These are phyloP conservation scores for Calliphora vicina DNA, from an alignment of 1,140 invertebrate species.

Conservation along the genomic window DNA sequence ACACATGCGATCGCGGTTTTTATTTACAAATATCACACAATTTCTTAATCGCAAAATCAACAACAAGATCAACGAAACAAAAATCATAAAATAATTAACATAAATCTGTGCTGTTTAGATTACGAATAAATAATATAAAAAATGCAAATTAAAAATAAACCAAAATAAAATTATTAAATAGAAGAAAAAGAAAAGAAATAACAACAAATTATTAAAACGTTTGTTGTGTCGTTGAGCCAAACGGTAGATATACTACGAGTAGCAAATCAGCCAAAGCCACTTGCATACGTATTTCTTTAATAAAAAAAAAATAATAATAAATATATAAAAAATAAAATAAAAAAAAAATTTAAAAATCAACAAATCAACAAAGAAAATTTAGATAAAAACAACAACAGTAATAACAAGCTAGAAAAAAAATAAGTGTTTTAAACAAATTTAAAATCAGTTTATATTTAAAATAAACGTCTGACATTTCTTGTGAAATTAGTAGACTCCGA, in stretches of 20 bases:
- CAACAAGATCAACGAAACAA: neutral
- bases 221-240: too few relatives aligned
- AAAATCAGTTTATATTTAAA: neutral
- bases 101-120: neutral
- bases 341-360: neutral
- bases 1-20: neutral
- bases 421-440: neutral
- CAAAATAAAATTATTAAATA: neutral
- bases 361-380: conserved; percentile 16
- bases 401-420: neutral
- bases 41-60: neutral
- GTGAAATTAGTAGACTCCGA: neutral
- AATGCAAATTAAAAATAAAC: neutral
- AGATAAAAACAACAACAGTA: neutral
- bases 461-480: neutral
- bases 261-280: neutral
- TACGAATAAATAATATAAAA: neutral
- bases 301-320: neutral
- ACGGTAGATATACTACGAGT: neutral
- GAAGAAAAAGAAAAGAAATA: neutral
- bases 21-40: too few relatives aligned
- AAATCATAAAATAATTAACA: neutral
- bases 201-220: neutral
- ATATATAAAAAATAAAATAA: neutral
- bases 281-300: neutral